Conservation (phyloP, 2,797 vertebrate genomes). For the Enteromius thamalakanensis region DNA sequence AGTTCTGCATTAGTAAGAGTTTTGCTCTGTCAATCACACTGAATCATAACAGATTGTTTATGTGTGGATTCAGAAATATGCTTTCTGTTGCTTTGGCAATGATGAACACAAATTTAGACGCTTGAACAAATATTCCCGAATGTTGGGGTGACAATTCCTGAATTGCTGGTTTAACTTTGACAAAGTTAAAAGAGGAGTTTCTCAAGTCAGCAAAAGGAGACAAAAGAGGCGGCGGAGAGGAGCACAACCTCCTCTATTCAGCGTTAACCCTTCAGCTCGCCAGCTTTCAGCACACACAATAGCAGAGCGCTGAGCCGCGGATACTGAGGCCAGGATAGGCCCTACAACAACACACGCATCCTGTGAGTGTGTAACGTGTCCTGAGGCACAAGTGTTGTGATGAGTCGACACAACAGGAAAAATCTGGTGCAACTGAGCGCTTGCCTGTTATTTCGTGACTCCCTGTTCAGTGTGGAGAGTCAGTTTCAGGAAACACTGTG, state of each 20-base stretch:
- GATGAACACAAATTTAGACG: neutral
- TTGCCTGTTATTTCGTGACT: neutral
- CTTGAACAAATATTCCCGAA: neutral
- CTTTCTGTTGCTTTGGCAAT: neutral
- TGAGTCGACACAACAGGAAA: constrained; percentile 46
- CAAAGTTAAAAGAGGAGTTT: constrained; percentile 75
- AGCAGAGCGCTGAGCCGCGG: constrained; percentile 50
- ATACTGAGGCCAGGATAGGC: constrained; percentile 26
- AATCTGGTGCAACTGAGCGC: neutral
- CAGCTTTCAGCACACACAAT: constrained; percentile 54
- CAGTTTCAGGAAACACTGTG: neutral
- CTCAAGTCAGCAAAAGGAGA: constrained; percentile 84
- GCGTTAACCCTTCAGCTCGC: constrained; percentile 71
- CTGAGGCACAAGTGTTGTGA: constrained; percentile 51
- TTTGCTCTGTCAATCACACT: neutral
- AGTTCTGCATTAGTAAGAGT: neutral
- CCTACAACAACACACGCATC: constrained; percentile 28
- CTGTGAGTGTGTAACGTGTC: constrained; percentile 50
- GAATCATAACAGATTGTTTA: neutral
- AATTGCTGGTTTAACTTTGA: constrained; percentile 57
- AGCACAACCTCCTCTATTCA: constrained; percentile 75
- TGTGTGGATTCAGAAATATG: neutral
- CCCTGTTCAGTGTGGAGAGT: neutral
- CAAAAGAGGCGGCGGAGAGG: constrained; percentile 78
- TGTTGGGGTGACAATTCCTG: neutral